Evolutionary conservation across 2,113 vertebrate species (phyloP), one percentile per base, ranked within the genome.

Genomic region (Tyto alba): DNA sequence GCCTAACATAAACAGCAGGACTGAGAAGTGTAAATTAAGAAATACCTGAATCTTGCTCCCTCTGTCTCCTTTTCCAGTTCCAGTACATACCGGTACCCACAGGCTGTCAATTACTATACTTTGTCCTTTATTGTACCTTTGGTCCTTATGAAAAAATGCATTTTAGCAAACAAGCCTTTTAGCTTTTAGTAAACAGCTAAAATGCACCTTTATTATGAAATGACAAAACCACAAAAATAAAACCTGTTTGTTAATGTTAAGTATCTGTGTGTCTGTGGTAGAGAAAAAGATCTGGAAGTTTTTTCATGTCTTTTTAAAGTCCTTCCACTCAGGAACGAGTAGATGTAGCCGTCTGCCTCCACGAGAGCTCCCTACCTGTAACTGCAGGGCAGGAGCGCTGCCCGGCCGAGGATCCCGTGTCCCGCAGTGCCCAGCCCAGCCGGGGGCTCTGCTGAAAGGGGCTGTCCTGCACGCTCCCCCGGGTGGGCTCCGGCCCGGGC

Each of bases 381-480:
- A 23, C 13, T 1, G 40, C n/a, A 36, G 8, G 64, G 15, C 38
- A 71, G 64, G n/a, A 72, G 26, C 55, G 63, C 40, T 34, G 41
- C 48, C 68, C 52, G 41, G 41, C 40, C 32, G 38, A 30, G 62
- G 48, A 36, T 8, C 5, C 19, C 2, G 36, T 0, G 8, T 57
- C 48, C 27, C 47, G 18, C 34, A 10, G 32, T 2, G 1, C 43
- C 36, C 11, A 12, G 7, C n/a, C 13, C 36, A 16, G 55, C 48
- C 6, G 41, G 59, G 2, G 4, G 34, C 40, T 47, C 66, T 63
- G 57, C 52, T 10, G 9, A 14, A 67, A 15, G 67, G 22, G 9
- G 25, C 45, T 0, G 1, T 20, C 32, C 73, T 5, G 32, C n/a
- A 21, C 6, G 0, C n/a, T 12, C 17, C 21, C 27, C 14, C 63